A percentile compares a stretch with the other conserved stretches of the same genome.
Evolutionary conservation across 2,888 invertebrate species (phyloP).

Genomic region (Athalia rosae): DNA sequence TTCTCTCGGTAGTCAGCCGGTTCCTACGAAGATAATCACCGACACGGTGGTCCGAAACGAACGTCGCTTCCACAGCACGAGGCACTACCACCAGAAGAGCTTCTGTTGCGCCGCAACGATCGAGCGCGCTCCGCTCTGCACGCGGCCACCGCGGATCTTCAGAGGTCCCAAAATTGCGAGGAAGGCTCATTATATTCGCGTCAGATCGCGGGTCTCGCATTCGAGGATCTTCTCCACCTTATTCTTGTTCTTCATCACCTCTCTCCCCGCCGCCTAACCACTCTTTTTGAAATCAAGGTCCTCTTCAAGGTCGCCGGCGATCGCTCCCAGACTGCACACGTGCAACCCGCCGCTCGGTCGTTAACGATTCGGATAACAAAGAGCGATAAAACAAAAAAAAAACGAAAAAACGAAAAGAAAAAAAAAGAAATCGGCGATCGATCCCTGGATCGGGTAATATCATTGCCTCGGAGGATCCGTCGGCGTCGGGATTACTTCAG

Average conservation of each 20-base stretch:
- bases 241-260: neutral
- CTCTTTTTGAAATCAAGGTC: too few relatives aligned
- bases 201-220: constrained; percentile 54
- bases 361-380: too few relatives aligned
- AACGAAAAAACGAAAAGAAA: too few relatives aligned
- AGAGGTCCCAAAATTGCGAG: constrained; percentile 62
- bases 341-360: too few relatives aligned
- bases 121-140: too few relatives aligned
- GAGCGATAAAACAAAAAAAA: too few relatives aligned
- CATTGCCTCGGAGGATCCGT: too few relatives aligned
- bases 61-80: too few relatives aligned
- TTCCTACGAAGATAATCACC: constrained; percentile 42
- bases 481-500: neutral
- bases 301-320: too few relatives aligned
- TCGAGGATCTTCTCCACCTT: constrained; percentile 11
- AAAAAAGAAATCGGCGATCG: too few relatives aligned
- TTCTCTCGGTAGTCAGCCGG: neutral
- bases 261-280: neutral
- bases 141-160: neutral
- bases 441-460: too few relatives aligned
- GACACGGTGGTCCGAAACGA: constrained; percentile 38
- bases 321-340: too few relatives aligned
- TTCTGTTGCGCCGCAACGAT: constrained; percentile 13
- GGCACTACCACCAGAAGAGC: neutral
- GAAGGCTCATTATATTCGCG: constrained; percentile 67